Evolutionary conservation across 2,113 vertebrate genomes (phyloP).

Genomic region (Corynorhinus townsendii): DNA sequence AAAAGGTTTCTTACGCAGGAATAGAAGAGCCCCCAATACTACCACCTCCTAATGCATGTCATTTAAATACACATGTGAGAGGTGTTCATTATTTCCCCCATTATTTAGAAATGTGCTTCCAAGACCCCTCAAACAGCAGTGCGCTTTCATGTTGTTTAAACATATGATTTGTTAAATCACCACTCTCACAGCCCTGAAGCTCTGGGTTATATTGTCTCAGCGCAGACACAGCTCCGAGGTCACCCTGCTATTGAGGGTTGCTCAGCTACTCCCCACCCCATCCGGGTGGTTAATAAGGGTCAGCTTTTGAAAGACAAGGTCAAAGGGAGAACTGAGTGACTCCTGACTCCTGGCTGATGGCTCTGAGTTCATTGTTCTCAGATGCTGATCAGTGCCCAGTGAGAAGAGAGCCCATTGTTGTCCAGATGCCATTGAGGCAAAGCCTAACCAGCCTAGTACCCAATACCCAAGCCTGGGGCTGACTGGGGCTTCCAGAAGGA

Average conservation of each 20-base stretch:
- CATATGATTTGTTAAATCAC: slow-evolving; percentile 54
- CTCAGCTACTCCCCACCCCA: neutral
- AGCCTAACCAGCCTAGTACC: neutral
- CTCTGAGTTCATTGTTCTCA: neutral
- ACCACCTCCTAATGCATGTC: slow-evolving; percentile 60
- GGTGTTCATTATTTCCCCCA: slow-evolving; percentile 60
- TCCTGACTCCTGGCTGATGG: neutral
- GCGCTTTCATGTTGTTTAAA: neutral
- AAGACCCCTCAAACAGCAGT: slow-evolving; percentile 47
- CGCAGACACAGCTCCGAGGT: neutral
- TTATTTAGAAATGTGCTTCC: slow-evolving; percentile 51
- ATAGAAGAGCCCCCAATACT: neutral
- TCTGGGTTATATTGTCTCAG: neutral
- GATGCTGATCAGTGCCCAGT: neutral
- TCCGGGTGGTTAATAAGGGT: neutral
- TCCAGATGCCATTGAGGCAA: neutral
- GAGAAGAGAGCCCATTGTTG: neutral
- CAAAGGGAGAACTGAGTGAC: neutral
- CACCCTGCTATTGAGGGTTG: neutral
- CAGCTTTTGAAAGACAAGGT: slow-evolving; percentile 48
- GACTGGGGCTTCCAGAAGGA: neutral
- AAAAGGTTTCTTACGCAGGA: neutral
- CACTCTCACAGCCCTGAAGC: neutral
- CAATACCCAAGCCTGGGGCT: neutral
- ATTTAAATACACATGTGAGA: slow-evolving; percentile 62